phyloP scores from a whole-genome alignment of 2,113 vertebrate species.

The Corythoichthys haematopterus region DNA sequence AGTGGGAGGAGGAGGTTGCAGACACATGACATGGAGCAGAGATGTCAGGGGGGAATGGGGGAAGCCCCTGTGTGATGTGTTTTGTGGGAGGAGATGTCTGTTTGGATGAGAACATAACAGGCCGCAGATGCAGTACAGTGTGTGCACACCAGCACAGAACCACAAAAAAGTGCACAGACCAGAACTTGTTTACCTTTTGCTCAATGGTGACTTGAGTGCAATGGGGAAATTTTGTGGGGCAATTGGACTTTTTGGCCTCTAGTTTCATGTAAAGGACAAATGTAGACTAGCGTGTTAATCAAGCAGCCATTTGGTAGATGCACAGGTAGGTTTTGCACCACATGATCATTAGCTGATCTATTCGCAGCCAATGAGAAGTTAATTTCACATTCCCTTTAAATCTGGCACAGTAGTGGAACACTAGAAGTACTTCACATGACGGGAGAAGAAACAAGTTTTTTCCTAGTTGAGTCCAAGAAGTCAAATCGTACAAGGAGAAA shows the following conservation, averaged over 20 bases:
- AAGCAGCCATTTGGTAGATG: no score
- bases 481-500: no score
- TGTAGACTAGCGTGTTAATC: no score
- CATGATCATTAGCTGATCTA: no score
- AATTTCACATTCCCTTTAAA: no score
- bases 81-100: slow-evolving; percentile 41
- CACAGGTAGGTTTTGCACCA: no score
- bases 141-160: slow-evolving; percentile 22
- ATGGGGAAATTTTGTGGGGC: neutral
- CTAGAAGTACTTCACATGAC: no score
- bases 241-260: neutral
- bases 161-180: neutral
- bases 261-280: no score
- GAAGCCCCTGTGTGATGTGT: slow-evolving; percentile 42
- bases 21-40: slow-evolving; percentile 61
- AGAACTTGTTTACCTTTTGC: neutral
- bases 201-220: neutral
- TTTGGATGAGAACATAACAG: slow-evolving; percentile 10
- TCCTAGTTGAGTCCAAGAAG: no score
- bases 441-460: no score
- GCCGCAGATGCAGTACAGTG: slow-evolving; percentile 34
- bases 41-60: slow-evolving; percentile 50
- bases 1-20: slow-evolving; percentile 53
- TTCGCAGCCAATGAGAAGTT: no score
- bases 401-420: no score